These are phyloP conservation scores for Nasonia oneida DNA, from an alignment of 2,888 invertebrate species.

Conservation along the genomic window DNA sequence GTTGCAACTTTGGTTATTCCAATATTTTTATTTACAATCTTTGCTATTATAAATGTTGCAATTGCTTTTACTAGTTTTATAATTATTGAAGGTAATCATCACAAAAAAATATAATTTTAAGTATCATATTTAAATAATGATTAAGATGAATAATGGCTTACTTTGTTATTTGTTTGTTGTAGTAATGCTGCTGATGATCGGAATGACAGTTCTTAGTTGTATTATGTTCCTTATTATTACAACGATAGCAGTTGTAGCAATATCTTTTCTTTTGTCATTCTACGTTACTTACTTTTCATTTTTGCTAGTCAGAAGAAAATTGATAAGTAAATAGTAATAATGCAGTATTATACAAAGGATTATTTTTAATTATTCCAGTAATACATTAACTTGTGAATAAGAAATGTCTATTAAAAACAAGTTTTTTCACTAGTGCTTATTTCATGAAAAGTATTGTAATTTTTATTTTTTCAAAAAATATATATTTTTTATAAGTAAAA, in stretches of 20 bases:
- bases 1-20: constrained; percentile 60
- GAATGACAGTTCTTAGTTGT: constrained; percentile 62
- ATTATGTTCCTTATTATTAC: constrained; percentile 62
- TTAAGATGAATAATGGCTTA: not conserved
- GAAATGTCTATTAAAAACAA: not conserved
- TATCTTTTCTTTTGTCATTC: constrained; percentile 61
- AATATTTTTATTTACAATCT: constrained; percentile 64
- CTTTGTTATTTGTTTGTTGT: constrained; percentile 53
- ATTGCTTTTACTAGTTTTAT: constrained; percentile 66
- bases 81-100: constrained; percentile 66
- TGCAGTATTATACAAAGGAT: constrained; percentile 61
- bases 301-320: constrained; percentile 57
- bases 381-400: not conserved
- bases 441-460: constrained; percentile 37
- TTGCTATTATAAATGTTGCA: constrained; percentile 64
- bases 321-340: constrained; percentile 49
- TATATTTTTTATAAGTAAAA: constrained; percentile 47
- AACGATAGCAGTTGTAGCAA: constrained; percentile 59
- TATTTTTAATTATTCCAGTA: constrained; percentile 43
- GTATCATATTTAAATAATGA: constrained; percentile 7
- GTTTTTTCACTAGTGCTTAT: constrained; percentile 12
- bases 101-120: not conserved
- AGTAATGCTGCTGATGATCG: constrained; percentile 64
- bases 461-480: constrained; percentile 50
- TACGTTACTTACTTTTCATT: constrained; percentile 62